phyloP scores from a whole-genome alignment of 1,140 invertebrate species.

The Steinernema feltiae region DNA sequence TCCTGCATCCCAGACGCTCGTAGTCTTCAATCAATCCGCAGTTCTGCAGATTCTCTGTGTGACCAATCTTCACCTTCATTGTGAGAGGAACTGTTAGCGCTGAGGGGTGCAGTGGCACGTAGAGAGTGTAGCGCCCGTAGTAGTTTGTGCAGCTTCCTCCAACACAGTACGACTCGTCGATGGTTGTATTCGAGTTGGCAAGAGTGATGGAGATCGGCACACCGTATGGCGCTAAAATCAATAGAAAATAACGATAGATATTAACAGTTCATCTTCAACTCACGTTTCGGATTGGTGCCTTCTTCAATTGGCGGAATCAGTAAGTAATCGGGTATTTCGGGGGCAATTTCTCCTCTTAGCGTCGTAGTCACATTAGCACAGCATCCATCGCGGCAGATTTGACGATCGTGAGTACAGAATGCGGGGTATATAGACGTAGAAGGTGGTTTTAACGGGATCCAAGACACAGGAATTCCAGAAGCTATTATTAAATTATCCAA shows the following conservation, averaged over 20 bases:
- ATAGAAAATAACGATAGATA: background rate
- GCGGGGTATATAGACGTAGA: background rate
- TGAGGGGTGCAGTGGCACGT: constrained; percentile 49
- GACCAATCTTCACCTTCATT: constrained; percentile 45
- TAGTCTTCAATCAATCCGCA: background rate
- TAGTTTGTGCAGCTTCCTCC: constrained; percentile 40
- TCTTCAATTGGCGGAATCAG: background rate
- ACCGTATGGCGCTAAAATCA: constrained; percentile 21
- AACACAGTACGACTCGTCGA: constrained; percentile 52
- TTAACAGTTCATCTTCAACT: background rate
- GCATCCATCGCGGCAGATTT: constrained; percentile 17
- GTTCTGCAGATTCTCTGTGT: constrained; percentile 21
- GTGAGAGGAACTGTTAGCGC: constrained; percentile 46
- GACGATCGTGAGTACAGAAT: background rate
- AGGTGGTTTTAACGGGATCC: constrained; percentile 15
- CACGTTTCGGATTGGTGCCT: background rate
- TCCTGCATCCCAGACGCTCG: constrained; percentile 4
- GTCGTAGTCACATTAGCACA: constrained; percentile 18
- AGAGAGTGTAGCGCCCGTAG: constrained; percentile 50
- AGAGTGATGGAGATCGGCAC: constrained; percentile 19
- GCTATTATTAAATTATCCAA: background rate
- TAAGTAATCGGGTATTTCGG: background rate
- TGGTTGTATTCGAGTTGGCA: constrained; percentile 44
- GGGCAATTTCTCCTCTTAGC: background rate
- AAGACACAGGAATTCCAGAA: background rate